Evolutionary conservation across 2,797 vertebrate genomes (phyloP).

Genomic region (Enteromius paludinosus): DNA sequence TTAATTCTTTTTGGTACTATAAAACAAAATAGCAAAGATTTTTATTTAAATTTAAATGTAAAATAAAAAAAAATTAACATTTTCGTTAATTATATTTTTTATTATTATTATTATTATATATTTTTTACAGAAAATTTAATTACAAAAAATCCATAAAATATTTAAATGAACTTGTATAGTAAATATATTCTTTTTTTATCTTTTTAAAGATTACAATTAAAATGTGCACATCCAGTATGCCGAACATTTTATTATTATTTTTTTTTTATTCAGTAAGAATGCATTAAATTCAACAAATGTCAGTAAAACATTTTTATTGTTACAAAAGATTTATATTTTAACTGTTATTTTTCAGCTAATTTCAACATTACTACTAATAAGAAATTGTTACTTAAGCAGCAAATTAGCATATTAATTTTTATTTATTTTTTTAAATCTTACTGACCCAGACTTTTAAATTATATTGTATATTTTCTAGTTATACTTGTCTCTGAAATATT

Average conservation of each 20-base stretch:
- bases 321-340: neutral
- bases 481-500: neutral
- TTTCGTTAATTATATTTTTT: too few species aligned
- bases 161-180: neutral
- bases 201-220: too few species aligned
- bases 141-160: too few species aligned
- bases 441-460: neutral
- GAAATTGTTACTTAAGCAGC: neutral
- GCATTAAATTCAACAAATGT: neutral
- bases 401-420: neutral
- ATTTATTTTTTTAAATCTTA: too few species aligned
- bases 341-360: neutral
- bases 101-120: too few species aligned
- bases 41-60: too few species aligned
- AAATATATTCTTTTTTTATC: neutral
- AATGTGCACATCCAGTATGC: too few species aligned
- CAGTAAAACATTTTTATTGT: neutral
- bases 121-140: too few species aligned
- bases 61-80: too few species aligned
- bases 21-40: neutral
- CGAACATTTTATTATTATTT: too few species aligned
- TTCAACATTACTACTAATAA: neutral
- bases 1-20: neutral
- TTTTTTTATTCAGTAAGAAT: too few species aligned
- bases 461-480: neutral